Evolutionary conservation across 1,140 invertebrate genomes (phyloP), one percentile per base, ranked within the genome.

Genomic region (Hesperophylax magnus): DNA sequence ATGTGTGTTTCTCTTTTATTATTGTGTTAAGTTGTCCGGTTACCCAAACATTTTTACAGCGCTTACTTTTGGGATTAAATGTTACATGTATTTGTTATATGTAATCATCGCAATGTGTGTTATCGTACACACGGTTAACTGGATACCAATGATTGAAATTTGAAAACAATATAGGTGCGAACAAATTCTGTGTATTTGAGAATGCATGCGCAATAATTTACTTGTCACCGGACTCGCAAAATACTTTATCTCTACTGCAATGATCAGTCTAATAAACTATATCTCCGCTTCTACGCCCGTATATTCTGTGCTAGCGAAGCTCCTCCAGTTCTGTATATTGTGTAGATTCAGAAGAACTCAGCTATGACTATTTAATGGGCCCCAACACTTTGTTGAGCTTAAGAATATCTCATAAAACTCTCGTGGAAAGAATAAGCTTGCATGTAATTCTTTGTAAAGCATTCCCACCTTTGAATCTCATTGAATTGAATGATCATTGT

Each of bases 361-460:
- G 20, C 27, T 69, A n/a, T 69, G 65, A 69, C 31, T 34, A 69
- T 69, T 69, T 69, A 47, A 69, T 18, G 65, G 27, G 24, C 34
- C 34, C 34, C 31, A 39, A 69, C 65, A 69, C 65, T 69, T 69
- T 34, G 65, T 34, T 2, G 17, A 69, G 20, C 20, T 18, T 1
- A 61, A 20, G 58, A 22, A 24, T 22, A 61, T 24, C 58, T 61
- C 58, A 61, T 34, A 69, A 69, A 69, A 34, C 31, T 69, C 18
- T 69, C 34, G 8, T 20, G 31, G 20, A 34, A 69, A 69, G 17
- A 34, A 69, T 69, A 24, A 61, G 58, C 9, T 14, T 24, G 24
- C 39, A 47, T 8, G 39, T 47, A 47, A 14, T 47, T 47, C 39
- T 0, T 47, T 47, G 39, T 47, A 47, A 47, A 47, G 39, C 9